phyloP scores from a whole-genome alignment of 1,140 invertebrate genomes.

The Marisa cornuarietis region DNA sequence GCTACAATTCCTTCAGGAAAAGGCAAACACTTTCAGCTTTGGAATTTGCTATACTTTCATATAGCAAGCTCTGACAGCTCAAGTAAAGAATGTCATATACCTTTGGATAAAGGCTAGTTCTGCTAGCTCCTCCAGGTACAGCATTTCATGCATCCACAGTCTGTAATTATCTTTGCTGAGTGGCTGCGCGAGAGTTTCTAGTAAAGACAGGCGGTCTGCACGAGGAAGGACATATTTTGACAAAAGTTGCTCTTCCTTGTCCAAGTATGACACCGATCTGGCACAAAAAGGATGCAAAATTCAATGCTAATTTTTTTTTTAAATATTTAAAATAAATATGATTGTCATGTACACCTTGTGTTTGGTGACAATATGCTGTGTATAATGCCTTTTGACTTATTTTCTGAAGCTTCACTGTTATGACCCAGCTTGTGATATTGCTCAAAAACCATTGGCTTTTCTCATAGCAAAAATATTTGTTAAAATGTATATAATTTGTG shows the following conservation, averaged over 20 bases:
- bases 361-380: too few relatives aligned
- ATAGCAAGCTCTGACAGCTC: not conserved
- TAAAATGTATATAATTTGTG: too few relatives aligned
- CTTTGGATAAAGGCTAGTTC: conserved; percentile 78
- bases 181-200: conserved; percentile 75
- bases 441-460: too few relatives aligned
- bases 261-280: conserved; percentile 47
- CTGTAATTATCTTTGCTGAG: conserved; percentile 79
- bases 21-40: not conserved
- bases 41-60: not conserved
- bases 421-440: too few relatives aligned
- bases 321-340: not conserved
- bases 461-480: too few relatives aligned
- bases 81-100: conserved; percentile 34
- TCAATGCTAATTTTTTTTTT: not conserved
- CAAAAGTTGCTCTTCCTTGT: conserved; percentile 65
- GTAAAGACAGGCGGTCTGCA: conserved; percentile 75
- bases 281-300: conserved; percentile 16
- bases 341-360: too few relatives aligned
- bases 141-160: conserved; percentile 80
- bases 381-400: too few relatives aligned
- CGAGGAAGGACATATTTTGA: conserved; percentile 77
- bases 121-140: conserved; percentile 83
- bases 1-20: not conserved
- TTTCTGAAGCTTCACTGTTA: too few relatives aligned